Evolutionary conservation across 2,888 invertebrate species (phyloP).

Genomic region (Clepsis dumicolana): DNA sequence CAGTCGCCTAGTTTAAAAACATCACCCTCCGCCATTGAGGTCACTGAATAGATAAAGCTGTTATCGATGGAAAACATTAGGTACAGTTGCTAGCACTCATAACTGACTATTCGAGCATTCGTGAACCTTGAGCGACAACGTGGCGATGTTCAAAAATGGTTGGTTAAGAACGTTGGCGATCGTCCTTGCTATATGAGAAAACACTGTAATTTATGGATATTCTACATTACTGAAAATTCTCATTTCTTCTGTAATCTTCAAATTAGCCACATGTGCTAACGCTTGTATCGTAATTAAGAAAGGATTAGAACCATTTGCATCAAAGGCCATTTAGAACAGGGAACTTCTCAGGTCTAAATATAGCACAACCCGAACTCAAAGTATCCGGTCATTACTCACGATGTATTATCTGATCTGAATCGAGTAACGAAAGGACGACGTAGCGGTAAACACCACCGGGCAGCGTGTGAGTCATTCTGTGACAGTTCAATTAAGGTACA

Average conservation of each 20-base stretch:
- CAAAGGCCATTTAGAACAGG: not conserved
- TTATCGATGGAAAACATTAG: not conserved
- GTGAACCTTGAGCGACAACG: no score
- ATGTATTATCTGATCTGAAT: not conserved
- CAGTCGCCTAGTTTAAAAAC: not conserved
- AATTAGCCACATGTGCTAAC: not conserved
- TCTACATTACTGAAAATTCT: not conserved
- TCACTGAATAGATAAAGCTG: constrained; percentile 5
- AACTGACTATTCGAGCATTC: no score
- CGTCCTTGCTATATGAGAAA: not conserved
- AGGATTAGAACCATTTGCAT: not conserved
- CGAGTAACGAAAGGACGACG: not conserved
- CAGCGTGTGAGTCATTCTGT: not conserved
- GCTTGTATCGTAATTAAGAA: not conserved
- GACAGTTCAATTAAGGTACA: not conserved
- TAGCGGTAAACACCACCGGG: constrained; percentile 7
- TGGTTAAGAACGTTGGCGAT: no score
- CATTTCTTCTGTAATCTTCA: not conserved
- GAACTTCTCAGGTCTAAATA: not conserved
- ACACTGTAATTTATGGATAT: not conserved
- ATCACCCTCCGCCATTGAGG: not conserved
- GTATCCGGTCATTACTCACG: not conserved
- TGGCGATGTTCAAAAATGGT: no score
- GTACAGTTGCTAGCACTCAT: no score
- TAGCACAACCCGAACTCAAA: not conserved